Conservation (phyloP, 1,140 invertebrate genomes). For the Charaxes varanes region DNA sequence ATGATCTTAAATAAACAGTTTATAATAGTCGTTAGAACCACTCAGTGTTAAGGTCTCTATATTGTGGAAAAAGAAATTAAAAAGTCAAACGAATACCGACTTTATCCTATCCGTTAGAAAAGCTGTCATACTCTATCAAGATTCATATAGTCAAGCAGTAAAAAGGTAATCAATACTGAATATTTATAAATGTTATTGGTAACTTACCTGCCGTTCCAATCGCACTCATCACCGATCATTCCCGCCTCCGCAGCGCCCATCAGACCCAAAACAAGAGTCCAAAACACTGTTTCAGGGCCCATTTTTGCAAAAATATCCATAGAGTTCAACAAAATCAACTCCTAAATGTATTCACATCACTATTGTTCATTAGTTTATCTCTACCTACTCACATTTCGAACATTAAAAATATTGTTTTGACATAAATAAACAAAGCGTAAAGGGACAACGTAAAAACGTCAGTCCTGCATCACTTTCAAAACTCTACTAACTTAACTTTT, state of each 20-base stretch:
- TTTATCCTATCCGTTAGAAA: too few species aligned
- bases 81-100: too few species aligned
- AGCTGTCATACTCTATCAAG: neutral
- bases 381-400: constrained; percentile 33
- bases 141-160: neutral
- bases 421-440: constrained; percentile 40
- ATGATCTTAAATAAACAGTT: too few species aligned
- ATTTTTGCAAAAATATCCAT: constrained; percentile 31
- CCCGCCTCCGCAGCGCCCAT: constrained; percentile 62
- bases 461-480: constrained; percentile 19
- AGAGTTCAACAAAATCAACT: constrained; percentile 20
- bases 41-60: too few species aligned
- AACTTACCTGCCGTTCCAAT: constrained; percentile 76
- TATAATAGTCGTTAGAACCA: too few species aligned
- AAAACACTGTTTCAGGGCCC: constrained; percentile 43
- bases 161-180: neutral
- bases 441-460: constrained; percentile 15
- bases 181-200: constrained; percentile 14
- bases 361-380: constrained; percentile 23
- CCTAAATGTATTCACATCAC: constrained; percentile 40
- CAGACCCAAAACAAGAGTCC: constrained; percentile 57
- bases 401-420: constrained; percentile 26
- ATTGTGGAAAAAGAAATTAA: too few species aligned
- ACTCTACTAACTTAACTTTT: constrained; percentile 35
- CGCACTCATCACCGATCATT: constrained; percentile 75